Evolutionary conservation across 2,113 vertebrate genomes (phyloP).

Genomic region (Heterotis niloticus): DNA sequence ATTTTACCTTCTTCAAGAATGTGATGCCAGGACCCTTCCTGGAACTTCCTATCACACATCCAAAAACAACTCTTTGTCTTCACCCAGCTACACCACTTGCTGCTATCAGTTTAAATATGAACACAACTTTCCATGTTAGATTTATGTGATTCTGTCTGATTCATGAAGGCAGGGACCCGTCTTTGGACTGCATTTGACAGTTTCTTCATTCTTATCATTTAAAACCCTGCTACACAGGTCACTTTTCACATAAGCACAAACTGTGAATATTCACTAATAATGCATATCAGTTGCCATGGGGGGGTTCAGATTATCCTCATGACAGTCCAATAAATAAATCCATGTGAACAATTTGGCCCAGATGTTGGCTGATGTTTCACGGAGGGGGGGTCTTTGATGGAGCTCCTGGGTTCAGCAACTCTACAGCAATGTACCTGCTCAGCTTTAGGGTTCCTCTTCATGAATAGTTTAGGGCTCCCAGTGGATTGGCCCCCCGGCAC

Average conservation of each 20-base stretch:
- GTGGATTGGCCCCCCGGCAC: slow-evolving; percentile 50
- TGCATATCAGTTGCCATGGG: slow-evolving; percentile 54
- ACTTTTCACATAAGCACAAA: slow-evolving; percentile 55
- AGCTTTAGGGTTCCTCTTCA: slow-evolving; percentile 56
- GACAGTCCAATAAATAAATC: slow-evolving; percentile 60
- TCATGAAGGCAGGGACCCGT: slow-evolving; percentile 42
- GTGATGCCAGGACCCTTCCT: too few relatives aligned
- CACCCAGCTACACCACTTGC: too few relatives aligned
- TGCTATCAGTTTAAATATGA: too few relatives aligned
- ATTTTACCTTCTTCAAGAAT: neutral
- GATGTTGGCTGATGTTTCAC: slow-evolving; percentile 48
- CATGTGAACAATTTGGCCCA: slow-evolving; percentile 59
- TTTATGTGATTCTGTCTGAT: slow-evolving; percentile 43
- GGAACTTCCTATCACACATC: too few relatives aligned
- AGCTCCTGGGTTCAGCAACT: slow-evolving; percentile 44
- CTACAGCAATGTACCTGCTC: slow-evolving; percentile 52
- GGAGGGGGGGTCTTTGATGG: slow-evolving; percentile 50
- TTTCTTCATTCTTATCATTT: slow-evolving; percentile 54
- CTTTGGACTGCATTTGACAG: neutral
- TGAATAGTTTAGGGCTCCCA: slow-evolving; percentile 61
- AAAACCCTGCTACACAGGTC: slow-evolving; percentile 53
- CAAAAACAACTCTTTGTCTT: too few relatives aligned
- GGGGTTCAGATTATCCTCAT: slow-evolving; percentile 49
- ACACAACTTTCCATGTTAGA: slow-evolving; percentile 35
- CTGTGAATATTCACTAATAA: slow-evolving; percentile 58